Evolutionary conservation across 2,797 vertebrate species (phyloP), one percentile per base, ranked within the genome.

Genomic region (Vultur gryphus): DNA sequence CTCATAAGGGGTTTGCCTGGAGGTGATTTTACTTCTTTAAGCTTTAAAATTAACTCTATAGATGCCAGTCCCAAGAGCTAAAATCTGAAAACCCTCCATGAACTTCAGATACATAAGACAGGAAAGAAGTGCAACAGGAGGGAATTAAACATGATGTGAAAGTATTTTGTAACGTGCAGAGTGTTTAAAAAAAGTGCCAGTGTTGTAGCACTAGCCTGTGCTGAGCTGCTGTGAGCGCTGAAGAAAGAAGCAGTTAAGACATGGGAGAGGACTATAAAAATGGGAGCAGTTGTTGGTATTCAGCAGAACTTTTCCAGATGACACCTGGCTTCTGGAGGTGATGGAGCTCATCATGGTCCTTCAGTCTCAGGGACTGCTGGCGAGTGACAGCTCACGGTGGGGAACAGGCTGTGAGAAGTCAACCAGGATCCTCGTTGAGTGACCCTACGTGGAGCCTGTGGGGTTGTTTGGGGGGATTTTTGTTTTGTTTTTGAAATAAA

Each of bases 1-100:
- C 70, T 95, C 95, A 88, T 58, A 44, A 95, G 93, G 83, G 92
- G 90, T 65, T 96, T 83, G 85, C 96, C 96, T 97, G 46, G 43
- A 96, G 94, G 79, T 66, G 94, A 94, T 96, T 93, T 95, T 90
- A 87, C 80, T 92, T 72, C 65, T 95, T 95, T 71, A 89, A 35
- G 73, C 96, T 96, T 91, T 73, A 57, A 87, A 57, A 73, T 96
- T 97, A 88, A 93, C 90, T 89, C 90, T 51, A 0, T 58, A 80
- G 81, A 58, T 95, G 75, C 88, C 80, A 69, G 21, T 39, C 59
- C 55, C 24, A 54, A 66, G 65, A 51, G 61, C n/a, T 64, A 85
- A 57, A 67, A 41, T 71, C 31, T 89, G 67, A 90, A 95, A 95
- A 48, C 26, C 44, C 65, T 43, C 21, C 18, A 3, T 12, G 43